Conservation (phyloP, 2,888 invertebrate genomes). For the Urechis unicinctus region DNA sequence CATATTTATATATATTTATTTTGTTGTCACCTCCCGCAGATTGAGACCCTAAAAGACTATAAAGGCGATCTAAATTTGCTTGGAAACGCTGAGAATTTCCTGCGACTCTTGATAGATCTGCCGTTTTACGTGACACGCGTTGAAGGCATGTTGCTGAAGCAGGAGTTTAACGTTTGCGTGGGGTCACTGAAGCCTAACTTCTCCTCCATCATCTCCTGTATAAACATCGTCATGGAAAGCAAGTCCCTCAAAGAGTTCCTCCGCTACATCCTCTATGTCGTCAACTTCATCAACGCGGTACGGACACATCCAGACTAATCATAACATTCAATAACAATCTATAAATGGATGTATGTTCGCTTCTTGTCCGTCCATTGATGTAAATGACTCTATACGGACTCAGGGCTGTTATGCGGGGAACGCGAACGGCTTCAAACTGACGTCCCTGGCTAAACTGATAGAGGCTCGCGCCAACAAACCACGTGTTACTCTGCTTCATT, state of each 20-base stretch:
- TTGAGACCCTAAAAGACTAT: slow-evolving; percentile 82
- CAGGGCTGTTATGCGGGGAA: slow-evolving; percentile 93
- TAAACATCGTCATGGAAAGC: slow-evolving; percentile 62
- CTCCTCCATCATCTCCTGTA: slow-evolving; percentile 80
- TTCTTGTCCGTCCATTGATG: too few relatives aligned
- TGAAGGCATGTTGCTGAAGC: slow-evolving; percentile 85
- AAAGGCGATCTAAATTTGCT: slow-evolving; percentile 77
- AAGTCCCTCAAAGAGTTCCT: slow-evolving; percentile 77
- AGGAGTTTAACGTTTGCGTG: slow-evolving; percentile 82
- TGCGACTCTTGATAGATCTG: slow-evolving; percentile 75
- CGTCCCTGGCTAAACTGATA: slow-evolving; percentile 84
- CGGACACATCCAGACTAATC: too few relatives aligned
- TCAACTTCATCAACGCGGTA: slow-evolving; percentile 93
- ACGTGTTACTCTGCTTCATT: slow-evolving; percentile 91
- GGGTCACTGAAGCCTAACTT: slow-evolving; percentile 84
- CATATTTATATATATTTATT: too few relatives aligned
- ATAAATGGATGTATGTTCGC: too few relatives aligned
- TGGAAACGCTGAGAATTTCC: slow-evolving; percentile 91
- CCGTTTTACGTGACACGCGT: slow-evolving; percentile 83
- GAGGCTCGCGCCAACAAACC: slow-evolving; percentile 95
- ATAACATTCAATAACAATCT: too few relatives aligned
- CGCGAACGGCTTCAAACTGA: slow-evolving; percentile 91
- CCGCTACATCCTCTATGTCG: slow-evolving; percentile 86
- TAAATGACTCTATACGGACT: too few relatives aligned
- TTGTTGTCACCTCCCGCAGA: too few relatives aligned